Base-by-base conservation (phyloP, 1,140 invertebrate species). In the Philopotamus ludificatus region DNA sequence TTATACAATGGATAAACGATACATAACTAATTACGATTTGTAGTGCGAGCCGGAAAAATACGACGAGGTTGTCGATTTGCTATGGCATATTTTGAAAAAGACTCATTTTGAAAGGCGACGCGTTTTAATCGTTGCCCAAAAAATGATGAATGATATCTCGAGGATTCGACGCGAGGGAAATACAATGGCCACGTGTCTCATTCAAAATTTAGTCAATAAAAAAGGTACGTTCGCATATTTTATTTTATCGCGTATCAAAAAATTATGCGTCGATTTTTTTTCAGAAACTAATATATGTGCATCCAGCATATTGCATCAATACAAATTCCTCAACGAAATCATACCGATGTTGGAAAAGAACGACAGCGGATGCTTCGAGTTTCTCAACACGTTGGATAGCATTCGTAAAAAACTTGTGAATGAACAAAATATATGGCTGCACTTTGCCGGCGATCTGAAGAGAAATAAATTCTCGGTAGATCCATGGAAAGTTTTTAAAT, bases 1-100 rank as follows among this genome's bases (percentile, higher is more conserved):
- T 34, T 34, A 34, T 39, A 39, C n/a, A 7, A n/a, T 8, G 34
- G 7, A 47, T 62, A 16, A 55, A 77, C n/a, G n/a, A n/a, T n/a
- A n/a, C n/a, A n/a, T 78, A 41, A n/a, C n/a, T n/a, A n/a, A n/a
- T n/a, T 71, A 7, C 12, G 12, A 7, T 34, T 34, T 12, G 4
- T 12, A 92, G 89, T 82, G 90, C 20, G 91, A 93, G 77, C 82
- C 87, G 9, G 77, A 83, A 34, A 90, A 93, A 72, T 95, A 92
- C 73, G 80, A 83, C 3, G 84, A 84, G 71, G 88, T 89, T 0
- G 84, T 95, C 1, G 77, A 86, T 49, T 93, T 91, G 86, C 75
- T 94, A 10, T 83, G 86, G 69, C 88, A 93, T 69, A 75, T 95
- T 0, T 75, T 95, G 8, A 91, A 87, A 70, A 73, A 86, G 2